Evolutionary conservation across 2,797 vertebrate genomes (phyloP), one percentile per base, ranked within the genome.

Genomic region (Notolepis coatsorum): DNA sequence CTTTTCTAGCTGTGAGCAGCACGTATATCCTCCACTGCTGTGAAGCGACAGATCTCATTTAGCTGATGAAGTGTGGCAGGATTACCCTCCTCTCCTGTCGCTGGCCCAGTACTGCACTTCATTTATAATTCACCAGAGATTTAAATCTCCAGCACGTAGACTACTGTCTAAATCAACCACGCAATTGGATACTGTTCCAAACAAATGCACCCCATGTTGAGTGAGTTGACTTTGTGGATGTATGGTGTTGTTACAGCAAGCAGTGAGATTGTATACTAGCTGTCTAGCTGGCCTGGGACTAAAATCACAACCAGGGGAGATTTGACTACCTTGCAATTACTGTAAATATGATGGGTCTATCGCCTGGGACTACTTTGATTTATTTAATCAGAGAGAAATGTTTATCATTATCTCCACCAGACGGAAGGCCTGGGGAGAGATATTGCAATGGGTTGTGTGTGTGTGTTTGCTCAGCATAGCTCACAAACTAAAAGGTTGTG

Each of bases 111-210:
- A 42, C 62, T 65, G 60, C 20, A 28, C 3, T 64, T 82, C 66
- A 75, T 84, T 75, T 65, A 89, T 85, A 81, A 86, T 84, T 84
- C 68, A 87, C 72, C 49, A 15, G 54, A 76, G 72, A 52, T 46
- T 55, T 69, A 72, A 69, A 71, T 85, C 73, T 67, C 62, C 17
- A 65, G 65, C 50, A 45, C 12, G 2, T n/a, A 69, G 53, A 56
- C 58, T 5, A 9, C 47, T 24, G 61, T 49, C 33, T 39, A 50
- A 57, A 80, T 65, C 48, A 52, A 5, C 13, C 31, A 42, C 7
- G 69, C 23, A n/a, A 60, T 55, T 47, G 60, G 67, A 75, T 69
- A 58, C 48, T 3, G 31, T 51, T 27, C 45, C 24, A 7, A 17
- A 49, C 18, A 2, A 58, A 33, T 2, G 28, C 38, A 5, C 42